A percentile compares a stretch with the other conserved stretches of the same genome.
phyloP scores from a whole-genome alignment of 2,888 invertebrate species.

The Chouioia cunea region DNA sequence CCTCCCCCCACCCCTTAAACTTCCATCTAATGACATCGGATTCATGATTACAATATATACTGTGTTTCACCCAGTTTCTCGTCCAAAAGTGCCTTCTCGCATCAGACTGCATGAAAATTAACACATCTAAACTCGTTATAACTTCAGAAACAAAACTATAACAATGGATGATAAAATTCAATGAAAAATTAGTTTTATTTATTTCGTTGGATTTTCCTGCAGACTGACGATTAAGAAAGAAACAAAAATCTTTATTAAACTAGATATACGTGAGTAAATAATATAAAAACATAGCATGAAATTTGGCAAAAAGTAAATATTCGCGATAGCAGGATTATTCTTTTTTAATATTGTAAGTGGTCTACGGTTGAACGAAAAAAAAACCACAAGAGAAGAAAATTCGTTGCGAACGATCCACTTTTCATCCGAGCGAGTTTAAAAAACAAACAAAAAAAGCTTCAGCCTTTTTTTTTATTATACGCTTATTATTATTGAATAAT shows the following conservation, averaged over 20 bases:
- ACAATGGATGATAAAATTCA: neutral
- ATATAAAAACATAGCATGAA: slow-evolving; percentile 56
- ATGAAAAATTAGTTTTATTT: neutral
- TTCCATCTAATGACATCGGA: slow-evolving; percentile 12
- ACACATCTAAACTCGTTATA: neutral
- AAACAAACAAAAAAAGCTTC: slow-evolving; percentile 27
- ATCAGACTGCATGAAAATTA: slow-evolving; percentile 27
- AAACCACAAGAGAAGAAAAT: slow-evolving; percentile 22
- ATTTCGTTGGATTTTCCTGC: neutral
- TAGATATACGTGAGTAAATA: neutral
- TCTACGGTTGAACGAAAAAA: too few species aligned
- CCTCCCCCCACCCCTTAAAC: neutral
- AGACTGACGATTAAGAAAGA: neutral
- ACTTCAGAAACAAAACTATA: too few species aligned
- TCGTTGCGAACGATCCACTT: slow-evolving; percentile 53
- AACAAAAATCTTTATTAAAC: neutral
- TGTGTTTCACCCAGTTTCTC: slow-evolving; percentile 32
- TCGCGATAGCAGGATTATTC: slow-evolving; percentile 55
- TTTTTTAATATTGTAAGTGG: slow-evolving; percentile 41
- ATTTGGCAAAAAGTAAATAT: slow-evolving; percentile 53
- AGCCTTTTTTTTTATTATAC: slow-evolving; percentile 23
- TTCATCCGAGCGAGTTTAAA: slow-evolving; percentile 38
- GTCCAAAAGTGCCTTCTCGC: slow-evolving; percentile 12
- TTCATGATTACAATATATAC: slow-evolving; percentile 13
- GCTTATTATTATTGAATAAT: slow-evolving; percentile 27